Evolutionary conservation across 1,140 invertebrate genomes (phyloP).

Genomic region (Chymomyza costata): DNA sequence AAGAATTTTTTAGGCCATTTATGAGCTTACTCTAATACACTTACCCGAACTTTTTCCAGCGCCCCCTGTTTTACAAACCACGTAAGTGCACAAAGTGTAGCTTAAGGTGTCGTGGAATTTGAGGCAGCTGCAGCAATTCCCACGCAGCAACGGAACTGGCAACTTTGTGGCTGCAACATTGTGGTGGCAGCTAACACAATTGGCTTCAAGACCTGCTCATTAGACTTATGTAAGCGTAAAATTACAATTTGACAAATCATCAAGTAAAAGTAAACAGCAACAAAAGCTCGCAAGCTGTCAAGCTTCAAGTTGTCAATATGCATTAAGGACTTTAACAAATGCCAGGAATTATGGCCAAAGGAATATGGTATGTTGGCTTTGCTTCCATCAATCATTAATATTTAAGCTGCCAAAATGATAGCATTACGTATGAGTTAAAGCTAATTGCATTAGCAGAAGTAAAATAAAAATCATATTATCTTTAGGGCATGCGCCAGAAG

Average conservation of each 20-base stretch:
- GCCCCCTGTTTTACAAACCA: constrained; percentile 1
- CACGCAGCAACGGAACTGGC: constrained; percentile 13
- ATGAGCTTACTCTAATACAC: no score
- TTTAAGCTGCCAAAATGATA: constrained; percentile 53
- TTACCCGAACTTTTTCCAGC: no score
- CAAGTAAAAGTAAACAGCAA: constrained; percentile 43
- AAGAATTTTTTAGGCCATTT: constrained; percentile 17
- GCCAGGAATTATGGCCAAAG: constrained; percentile 29
- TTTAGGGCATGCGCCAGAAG: no score
- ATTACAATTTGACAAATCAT: constrained; percentile 62
- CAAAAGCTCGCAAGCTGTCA: constrained; percentile 24
- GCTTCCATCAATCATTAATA: constrained; percentile 63
- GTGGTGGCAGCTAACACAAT: constrained; percentile 13
- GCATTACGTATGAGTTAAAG: constrained; percentile 22
- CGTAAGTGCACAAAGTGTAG: constrained; percentile 20
- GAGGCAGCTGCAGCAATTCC: constrained; percentile 20
- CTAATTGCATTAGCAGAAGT: constrained; percentile 66
- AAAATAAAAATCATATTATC: no score
- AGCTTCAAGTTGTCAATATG: constrained; percentile 40
- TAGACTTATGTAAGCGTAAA: constrained; percentile 43
- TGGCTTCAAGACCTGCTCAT: constrained; percentile 29
- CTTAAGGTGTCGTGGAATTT: constrained; percentile 23
- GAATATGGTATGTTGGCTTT: no score
- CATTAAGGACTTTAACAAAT: no score
- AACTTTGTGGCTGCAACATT: constrained; percentile 5